Percentiles rank a stretch among this genome's conserved stretches.
These are phyloP conservation scores for Cartodere bifasciata DNA, from an alignment of 2,888 invertebrate genomes.

Conservation along the genomic window DNA sequence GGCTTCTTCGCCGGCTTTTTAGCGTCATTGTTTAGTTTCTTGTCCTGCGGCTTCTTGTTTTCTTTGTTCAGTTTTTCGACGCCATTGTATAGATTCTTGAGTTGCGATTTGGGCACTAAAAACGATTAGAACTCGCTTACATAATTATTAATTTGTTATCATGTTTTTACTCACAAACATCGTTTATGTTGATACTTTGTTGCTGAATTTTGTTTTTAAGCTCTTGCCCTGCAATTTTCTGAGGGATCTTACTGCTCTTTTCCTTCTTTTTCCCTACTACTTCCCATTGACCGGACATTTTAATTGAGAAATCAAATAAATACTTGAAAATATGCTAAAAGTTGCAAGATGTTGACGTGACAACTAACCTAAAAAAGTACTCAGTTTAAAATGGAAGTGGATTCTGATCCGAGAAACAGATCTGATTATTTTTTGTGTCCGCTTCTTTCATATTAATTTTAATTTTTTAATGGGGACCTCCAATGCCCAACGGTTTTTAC, in stretches of 20 bases:
- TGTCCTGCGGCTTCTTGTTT: constrained; percentile 40
- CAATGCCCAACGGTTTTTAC: too few relatives aligned
- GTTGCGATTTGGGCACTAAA: constrained; percentile 56
- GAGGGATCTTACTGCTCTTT: constrained; percentile 35
- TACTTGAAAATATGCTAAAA: too few relatives aligned
- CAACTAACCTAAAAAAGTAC: too few relatives aligned
- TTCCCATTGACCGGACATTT: constrained; percentile 54
- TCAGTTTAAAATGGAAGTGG: too few relatives aligned
- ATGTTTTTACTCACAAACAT: constrained; percentile 49
- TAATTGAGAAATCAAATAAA: constrained; percentile 7
- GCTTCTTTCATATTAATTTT: too few relatives aligned
- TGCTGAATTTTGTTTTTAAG: constrained; percentile 39
- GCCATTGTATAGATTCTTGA: constrained; percentile 52
- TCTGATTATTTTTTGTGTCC: too few relatives aligned
- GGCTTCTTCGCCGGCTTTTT: constrained; percentile 38
- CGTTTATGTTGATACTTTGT: constrained; percentile 54
- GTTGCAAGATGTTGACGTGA: too few relatives aligned
- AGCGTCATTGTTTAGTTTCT: constrained; percentile 20
- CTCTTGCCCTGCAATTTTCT: constrained; percentile 29
- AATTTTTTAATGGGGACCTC: too few relatives aligned
- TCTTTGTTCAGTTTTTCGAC: constrained; percentile 51
- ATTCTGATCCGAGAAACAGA: too few relatives aligned
- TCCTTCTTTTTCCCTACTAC: constrained; percentile 55
- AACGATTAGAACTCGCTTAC: constrained; percentile 11
- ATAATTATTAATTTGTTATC: constrained; percentile 4